Evolutionary conservation across 2,113 vertebrate species (phyloP), one percentile per base, ranked within the genome.

Genomic region (Notothenia coriiceps): DNA sequence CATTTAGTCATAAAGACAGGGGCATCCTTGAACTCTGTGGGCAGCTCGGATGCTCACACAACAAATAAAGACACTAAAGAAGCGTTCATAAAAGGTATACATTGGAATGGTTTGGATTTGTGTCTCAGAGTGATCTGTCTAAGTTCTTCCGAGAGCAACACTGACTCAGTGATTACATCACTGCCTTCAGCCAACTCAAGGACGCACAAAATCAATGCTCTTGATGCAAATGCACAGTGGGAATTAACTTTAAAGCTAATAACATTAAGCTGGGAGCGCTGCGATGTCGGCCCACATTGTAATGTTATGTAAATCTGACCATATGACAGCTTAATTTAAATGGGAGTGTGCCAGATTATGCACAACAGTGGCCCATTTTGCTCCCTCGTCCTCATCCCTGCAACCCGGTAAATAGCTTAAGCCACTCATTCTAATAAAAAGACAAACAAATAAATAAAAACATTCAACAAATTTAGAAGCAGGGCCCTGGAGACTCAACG

Each of bases 251-350:
- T 88, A 90, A 92, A 95, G 91, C 91, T 93, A 92, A 92, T 84
- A 90, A 93, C 87, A 89, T 87, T 90, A 88, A 82, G 89, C 92
- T 92, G 66, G 44, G 79, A 92, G 90, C 86, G 10, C 85, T 80
- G 89, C 70, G 29, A 75, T 74, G 79, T 79, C 79, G 78, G 86
- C 88, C 91, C 85, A 91, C 84, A 93, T 92, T 89, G 91, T 92
- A 92, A 93, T 89, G 91, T 93, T 93, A 94, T 94, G 94, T 89
- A 94, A 95, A 95, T 94, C 89, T 92, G 94, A 94, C 80, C 89
- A 80, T 81, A 93, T 89, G 89, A 94, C 88, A 88, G 82, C 87
- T 93, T 93, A 86, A 89, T 92, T 92, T 92, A 88, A 92, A 92
- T 63, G 15, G 64, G 83, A 92, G 79, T 70, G 84, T 63, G 82